Evolutionary conservation across 1,140 invertebrate genomes (phyloP).

Genomic region (Saxidomus purpurata): DNA sequence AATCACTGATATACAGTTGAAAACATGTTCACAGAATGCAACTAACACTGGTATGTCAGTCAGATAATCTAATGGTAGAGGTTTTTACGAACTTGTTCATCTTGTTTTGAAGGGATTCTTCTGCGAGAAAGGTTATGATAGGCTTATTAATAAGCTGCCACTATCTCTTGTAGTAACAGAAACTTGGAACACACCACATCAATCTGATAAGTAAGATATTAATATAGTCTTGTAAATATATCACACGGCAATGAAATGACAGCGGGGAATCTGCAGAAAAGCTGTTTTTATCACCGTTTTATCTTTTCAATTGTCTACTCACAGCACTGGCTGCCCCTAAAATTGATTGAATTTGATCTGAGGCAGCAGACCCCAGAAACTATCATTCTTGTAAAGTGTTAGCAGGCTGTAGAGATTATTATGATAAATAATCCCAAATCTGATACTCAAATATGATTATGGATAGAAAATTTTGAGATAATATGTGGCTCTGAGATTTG

Average conservation of each 20-base stretch:
- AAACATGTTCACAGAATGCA: too few relatives aligned
- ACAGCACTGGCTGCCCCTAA: neutral
- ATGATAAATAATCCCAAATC: constrained; percentile 54
- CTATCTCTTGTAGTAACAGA: constrained; percentile 47
- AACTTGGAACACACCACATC: constrained; percentile 41
- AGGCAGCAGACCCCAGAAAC: neutral
- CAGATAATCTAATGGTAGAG: too few relatives aligned
- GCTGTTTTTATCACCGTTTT: constrained; percentile 29
- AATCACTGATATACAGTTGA: too few relatives aligned
- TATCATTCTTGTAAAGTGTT: constrained; percentile 2
- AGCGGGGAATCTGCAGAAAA: constrained; percentile 59
- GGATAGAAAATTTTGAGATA: constrained; percentile 50
- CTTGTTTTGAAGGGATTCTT: neutral
- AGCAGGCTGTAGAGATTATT: constrained; percentile 33
- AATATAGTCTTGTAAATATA: constrained; percentile 59
- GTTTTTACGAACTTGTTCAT: neutral
- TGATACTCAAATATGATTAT: constrained; percentile 57
- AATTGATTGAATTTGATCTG: constrained; percentile 29
- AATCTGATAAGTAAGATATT: constrained; percentile 55
- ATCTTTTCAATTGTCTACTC: constrained; percentile 52
- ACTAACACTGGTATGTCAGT: too few relatives aligned
- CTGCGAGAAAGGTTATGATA: constrained; percentile 17
- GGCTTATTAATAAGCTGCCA: constrained; percentile 58
- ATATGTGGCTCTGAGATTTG: constrained; percentile 27
- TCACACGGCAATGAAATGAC: constrained; percentile 54